These are phyloP conservation scores for Hemibagrus guttatus DNA, from an alignment of 2,797 vertebrate species.

Conservation along the genomic window DNA sequence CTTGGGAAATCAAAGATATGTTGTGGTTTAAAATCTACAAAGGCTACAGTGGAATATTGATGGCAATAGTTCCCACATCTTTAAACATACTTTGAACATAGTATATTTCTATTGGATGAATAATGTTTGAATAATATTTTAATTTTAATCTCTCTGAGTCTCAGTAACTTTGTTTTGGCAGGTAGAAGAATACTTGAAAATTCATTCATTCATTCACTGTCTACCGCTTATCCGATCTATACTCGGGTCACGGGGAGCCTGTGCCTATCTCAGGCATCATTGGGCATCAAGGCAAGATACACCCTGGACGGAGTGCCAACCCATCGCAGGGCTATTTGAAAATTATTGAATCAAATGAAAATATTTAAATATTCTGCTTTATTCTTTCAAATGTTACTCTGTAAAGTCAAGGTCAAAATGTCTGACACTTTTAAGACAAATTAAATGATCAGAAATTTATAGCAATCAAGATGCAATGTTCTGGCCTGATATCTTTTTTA, in stretches of 20 bases:
- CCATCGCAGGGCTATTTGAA: too few relatives aligned
- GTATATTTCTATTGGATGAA: not conserved
- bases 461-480: not conserved
- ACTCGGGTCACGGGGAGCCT: too few relatives aligned
- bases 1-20: constrained; percentile 45
- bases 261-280: too few relatives aligned
- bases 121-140: not conserved
- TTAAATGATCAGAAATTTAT: not conserved
- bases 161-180: not conserved
- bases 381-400: not conserved
- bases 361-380: not conserved
- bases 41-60: constrained; percentile 5
- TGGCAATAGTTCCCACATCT: constrained; percentile 13
- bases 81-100: not conserved
- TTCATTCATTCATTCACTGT: too few relatives aligned
- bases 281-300: too few relatives aligned
- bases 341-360: not conserved
- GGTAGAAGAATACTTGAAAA: not conserved
- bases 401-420: not conserved
- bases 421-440: not conserved
- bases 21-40: constrained; percentile 29
- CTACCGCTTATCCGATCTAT: too few relatives aligned
- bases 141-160: not conserved
- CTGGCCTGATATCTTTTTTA: not conserved
- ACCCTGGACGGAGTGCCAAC: too few relatives aligned